phyloP scores from a whole-genome alignment of 1,140 invertebrate genomes.

The Drosophila fuyamai region DNA sequence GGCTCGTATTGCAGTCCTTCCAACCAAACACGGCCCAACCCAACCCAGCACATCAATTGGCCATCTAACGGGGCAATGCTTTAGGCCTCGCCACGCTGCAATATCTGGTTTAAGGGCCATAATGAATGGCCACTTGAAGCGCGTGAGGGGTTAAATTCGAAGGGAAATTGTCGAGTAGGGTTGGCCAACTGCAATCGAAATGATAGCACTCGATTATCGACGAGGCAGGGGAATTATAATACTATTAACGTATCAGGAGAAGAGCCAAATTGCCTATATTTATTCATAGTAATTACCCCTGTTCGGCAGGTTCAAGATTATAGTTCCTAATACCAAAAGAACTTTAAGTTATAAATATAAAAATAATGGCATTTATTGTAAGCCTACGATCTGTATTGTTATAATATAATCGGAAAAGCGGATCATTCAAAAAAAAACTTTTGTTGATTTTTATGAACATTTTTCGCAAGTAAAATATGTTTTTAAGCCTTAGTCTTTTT shows the following conservation, averaged over 20 bases:
- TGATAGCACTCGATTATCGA: slow-evolving; percentile 22
- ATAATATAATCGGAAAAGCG: no score
- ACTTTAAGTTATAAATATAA: background rate
- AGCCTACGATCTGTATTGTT: no score
- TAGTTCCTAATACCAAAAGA: background rate
- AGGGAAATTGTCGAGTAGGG: slow-evolving; percentile 19
- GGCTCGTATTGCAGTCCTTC: background rate
- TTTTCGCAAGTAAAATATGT: no score
- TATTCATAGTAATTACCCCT: slow-evolving; percentile 4
- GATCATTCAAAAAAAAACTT: no score
- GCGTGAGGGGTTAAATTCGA: slow-evolving; percentile 25
- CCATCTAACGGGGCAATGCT: slow-evolving; percentile 19
- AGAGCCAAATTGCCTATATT: background rate
- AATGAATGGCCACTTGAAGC: slow-evolving; percentile 40
- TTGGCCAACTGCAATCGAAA: slow-evolving; percentile 18
- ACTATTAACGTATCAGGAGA: background rate
- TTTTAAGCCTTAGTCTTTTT: no score
- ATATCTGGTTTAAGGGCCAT: slow-evolving; percentile 24
- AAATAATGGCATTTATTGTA: no score
- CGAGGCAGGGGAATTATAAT: slow-evolving; percentile 1
- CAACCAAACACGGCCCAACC: background rate
- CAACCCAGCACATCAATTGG: slow-evolving; percentile 1
- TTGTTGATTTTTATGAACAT: no score
- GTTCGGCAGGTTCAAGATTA: background rate
- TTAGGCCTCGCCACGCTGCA: slow-evolving; percentile 13